Conservation (phyloP, 2,888 invertebrate genomes). For the Athetis lepigone region DNA sequence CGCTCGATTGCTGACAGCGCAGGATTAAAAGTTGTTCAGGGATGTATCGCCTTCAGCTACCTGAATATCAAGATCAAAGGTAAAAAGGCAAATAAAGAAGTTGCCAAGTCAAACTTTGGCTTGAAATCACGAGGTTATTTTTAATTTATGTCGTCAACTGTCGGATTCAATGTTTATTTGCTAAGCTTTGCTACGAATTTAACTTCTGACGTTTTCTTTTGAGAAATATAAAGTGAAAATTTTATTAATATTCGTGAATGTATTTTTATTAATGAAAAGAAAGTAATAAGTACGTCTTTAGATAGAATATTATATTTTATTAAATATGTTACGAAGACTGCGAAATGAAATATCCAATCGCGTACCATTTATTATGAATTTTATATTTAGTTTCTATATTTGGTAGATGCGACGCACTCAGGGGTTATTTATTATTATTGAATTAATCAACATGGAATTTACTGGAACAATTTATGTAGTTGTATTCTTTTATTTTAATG, state of each 20-base stretch:
- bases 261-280: slow-evolving; percentile 6
- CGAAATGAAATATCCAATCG: neutral
- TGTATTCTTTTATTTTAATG: neutral
- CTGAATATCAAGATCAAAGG: slow-evolving; percentile 69
- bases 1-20: slow-evolving; percentile 78
- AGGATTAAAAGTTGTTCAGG: slow-evolving; percentile 79
- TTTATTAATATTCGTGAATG: neutral
- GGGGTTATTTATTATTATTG: neutral
- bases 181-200: neutral
- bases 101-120: slow-evolving; percentile 51
- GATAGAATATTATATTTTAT: slow-evolving; percentile 6
- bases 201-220: slow-evolving; percentile 11
- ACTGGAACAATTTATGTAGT: neutral
- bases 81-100: slow-evolving; percentile 66
- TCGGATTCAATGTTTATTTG: slow-evolving; percentile 33
- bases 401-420: neutral
- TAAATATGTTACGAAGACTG: neutral
- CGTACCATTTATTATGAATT: slow-evolving; percentile 7
- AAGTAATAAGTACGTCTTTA: neutral
- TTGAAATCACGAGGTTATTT: slow-evolving; percentile 50
- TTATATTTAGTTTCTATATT: neutral
- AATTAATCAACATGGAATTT: neutral
- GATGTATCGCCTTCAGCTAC: slow-evolving; percentile 72
- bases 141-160: slow-evolving; percentile 58
- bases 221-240: neutral